phyloP scores from a whole-genome alignment of 1,140 invertebrate species.

The Arion vulgaris region DNA sequence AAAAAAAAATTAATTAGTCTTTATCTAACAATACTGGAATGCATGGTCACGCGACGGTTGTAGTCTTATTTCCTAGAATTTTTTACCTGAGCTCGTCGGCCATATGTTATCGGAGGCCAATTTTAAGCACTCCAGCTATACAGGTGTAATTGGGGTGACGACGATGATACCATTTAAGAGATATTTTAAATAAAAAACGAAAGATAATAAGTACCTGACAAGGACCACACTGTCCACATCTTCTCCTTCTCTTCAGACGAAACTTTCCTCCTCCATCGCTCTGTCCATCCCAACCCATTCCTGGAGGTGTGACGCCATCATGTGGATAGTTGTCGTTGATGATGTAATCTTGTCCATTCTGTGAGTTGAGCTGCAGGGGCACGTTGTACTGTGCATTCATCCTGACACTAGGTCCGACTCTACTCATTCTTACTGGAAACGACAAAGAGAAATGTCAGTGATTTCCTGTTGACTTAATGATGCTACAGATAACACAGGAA shows the following conservation, averaged over 20 bases:
- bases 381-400: conserved; percentile 38
- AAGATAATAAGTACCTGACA: conserved; percentile 50
- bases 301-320: conserved; percentile 38
- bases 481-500: too few relatives aligned
- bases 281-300: conserved; percentile 44
- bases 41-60: too few relatives aligned
- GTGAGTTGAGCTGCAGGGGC: conserved; percentile 36
- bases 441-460: neutral
- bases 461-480: too few relatives aligned
- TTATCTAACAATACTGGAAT: too few relatives aligned
- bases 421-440: neutral
- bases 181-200: too few relatives aligned
- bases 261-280: conserved; percentile 52
- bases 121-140: too few relatives aligned
- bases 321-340: conserved; percentile 33
- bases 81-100: too few relatives aligned
- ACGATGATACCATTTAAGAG: too few relatives aligned
- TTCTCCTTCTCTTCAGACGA: conserved; percentile 60
- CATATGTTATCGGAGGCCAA: too few relatives aligned
- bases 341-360: conserved; percentile 29
- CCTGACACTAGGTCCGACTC: neutral
- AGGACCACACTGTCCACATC: conserved; percentile 68
- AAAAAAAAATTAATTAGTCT: too few relatives aligned
- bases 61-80: too few relatives aligned
- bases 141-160: too few relatives aligned